Percentiles rank a stretch among this genome's conserved stretches.
Evolutionary conservation across 2,797 vertebrate genomes (phyloP).

Genomic region (Cheirogaleus major): DNA sequence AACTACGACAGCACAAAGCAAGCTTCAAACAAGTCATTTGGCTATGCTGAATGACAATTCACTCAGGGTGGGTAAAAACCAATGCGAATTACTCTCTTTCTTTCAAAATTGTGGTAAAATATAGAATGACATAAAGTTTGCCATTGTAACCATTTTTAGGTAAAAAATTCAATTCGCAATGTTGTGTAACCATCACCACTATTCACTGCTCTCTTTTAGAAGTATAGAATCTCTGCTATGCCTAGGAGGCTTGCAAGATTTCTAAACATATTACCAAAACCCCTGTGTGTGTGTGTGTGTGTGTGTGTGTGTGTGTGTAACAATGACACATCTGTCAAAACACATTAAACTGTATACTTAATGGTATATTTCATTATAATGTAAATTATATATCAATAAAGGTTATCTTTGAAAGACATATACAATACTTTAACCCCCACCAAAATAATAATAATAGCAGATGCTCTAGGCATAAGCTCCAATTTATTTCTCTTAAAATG

Average conservation of each 20-base stretch:
- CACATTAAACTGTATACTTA: neutral
- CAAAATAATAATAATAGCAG: neutral
- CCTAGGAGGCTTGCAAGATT: neutral
- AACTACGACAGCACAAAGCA: neutral
- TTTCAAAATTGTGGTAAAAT: neutral
- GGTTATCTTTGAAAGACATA: neutral
- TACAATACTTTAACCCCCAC: neutral
- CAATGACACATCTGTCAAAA: conserved; percentile 1
- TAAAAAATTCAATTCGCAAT: neutral
- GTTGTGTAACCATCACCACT: neutral
- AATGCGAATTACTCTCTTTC: neutral
- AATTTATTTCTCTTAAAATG: neutral
- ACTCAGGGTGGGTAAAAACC: neutral
- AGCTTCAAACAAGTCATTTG: neutral
- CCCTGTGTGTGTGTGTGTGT: neutral
- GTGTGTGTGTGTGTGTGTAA: neutral
- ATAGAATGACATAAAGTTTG: neutral
- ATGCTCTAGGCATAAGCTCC: neutral
- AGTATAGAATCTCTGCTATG: neutral
- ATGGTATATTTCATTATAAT: neutral
- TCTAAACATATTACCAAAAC: neutral
- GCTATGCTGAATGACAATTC: neutral
- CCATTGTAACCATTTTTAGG: neutral
- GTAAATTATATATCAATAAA: neutral
- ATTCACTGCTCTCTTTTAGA: neutral